Conservation (phyloP, 2,797 vertebrate genomes). For the Caiman crocodilus region DNA sequence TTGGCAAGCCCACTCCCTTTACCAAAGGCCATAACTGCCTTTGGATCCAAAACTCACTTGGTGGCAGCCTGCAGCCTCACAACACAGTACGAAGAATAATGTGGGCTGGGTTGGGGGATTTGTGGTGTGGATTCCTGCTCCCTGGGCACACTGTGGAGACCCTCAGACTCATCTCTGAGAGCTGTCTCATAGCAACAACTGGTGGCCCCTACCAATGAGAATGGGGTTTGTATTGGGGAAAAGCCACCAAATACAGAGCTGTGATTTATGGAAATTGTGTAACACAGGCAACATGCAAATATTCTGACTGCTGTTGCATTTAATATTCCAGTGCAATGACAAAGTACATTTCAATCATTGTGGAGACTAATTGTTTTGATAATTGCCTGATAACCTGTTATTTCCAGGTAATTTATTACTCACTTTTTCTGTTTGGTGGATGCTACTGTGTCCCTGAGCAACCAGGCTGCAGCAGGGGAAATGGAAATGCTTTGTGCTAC, state of each 20-base stretch:
- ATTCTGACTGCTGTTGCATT: background rate
- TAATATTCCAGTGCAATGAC: background rate
- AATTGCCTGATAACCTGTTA: slow-evolving; percentile 23
- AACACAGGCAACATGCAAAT: background rate
- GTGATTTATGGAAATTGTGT: background rate
- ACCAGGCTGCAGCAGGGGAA: background rate
- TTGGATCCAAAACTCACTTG: background rate
- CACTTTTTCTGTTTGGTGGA: background rate
- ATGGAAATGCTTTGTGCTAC: background rate
- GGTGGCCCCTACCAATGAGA: background rate
- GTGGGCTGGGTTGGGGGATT: background rate
- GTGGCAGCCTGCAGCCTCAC: background rate
- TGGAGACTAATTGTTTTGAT: background rate
- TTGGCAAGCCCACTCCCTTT: background rate
- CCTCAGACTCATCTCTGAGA: background rate
- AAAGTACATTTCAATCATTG: background rate
- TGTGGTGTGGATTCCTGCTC: too few relatives aligned
- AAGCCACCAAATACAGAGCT: background rate
- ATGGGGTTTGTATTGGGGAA: background rate
- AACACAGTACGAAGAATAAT: background rate
- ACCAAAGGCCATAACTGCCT: background rate
- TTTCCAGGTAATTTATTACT: slow-evolving; percentile 43
- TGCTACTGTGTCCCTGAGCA: background rate
- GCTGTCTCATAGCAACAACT: background rate
- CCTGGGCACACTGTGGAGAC: background rate